Percentiles rank a stretch among this genome's conserved stretches.
phyloP scores from a whole-genome alignment of 2,797 vertebrate genomes.

The Takifugu rubripes region DNA sequence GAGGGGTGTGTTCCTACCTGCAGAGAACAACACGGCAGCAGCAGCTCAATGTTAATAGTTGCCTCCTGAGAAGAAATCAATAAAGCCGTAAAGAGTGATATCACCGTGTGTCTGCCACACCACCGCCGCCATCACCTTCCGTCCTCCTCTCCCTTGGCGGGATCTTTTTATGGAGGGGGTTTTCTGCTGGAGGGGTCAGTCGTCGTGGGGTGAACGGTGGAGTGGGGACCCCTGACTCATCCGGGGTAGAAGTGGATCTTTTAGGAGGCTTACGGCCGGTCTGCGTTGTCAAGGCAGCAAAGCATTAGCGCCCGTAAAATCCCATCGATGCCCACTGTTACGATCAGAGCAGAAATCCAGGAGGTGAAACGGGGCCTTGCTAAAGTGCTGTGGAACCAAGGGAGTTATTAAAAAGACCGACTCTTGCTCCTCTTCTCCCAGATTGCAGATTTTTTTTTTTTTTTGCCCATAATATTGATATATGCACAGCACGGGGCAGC shows the following conservation, averaged over 20 bases:
- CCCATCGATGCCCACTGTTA: slow-evolving; percentile 56
- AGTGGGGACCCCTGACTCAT: slow-evolving; percentile 64
- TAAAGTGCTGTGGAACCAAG: slow-evolving; percentile 71
- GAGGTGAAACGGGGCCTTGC: slow-evolving; percentile 55
- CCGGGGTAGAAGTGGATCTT: slow-evolving; percentile 56
- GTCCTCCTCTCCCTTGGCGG: slow-evolving; percentile 36
- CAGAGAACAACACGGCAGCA: slow-evolving; percentile 69
- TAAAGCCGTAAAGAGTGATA: slow-evolving; percentile 81
- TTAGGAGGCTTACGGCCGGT: slow-evolving; percentile 52
- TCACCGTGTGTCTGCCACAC: slow-evolving; percentile 69
- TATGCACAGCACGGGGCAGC: slow-evolving; percentile 77
- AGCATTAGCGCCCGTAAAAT: slow-evolving; percentile 55
- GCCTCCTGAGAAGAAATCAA: slow-evolving; percentile 83
- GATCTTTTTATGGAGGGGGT: slow-evolving; percentile 62
- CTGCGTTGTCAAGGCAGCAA: slow-evolving; percentile 62
- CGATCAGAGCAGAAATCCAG: slow-evolving; percentile 58
- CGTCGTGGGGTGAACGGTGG: slow-evolving; percentile 47
- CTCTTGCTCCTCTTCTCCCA: slow-evolving; percentile 62
- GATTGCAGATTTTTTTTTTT: slow-evolving; percentile 57
- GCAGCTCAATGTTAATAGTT: slow-evolving; percentile 79
- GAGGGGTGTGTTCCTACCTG: slow-evolving; percentile 71
- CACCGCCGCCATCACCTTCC: background rate
- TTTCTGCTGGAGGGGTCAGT: slow-evolving; percentile 63
- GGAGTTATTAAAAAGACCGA: slow-evolving; percentile 71
- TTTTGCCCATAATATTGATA: slow-evolving; percentile 79